These are phyloP conservation scores for Andricus quercusramuli DNA, from an alignment of 2,888 invertebrate genomes.

Conservation along the genomic window DNA sequence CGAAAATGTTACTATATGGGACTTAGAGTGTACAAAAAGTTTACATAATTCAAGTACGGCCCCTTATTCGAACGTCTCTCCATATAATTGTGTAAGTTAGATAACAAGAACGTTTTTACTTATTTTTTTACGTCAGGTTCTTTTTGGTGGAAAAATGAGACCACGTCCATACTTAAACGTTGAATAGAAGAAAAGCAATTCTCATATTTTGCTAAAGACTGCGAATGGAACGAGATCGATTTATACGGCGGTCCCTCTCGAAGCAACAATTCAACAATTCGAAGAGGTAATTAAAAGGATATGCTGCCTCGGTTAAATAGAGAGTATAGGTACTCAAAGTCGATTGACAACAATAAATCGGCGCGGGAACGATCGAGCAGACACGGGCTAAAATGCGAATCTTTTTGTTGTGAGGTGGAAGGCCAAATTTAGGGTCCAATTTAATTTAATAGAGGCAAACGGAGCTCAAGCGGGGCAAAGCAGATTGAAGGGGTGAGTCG, in stretches of 20 bases:
- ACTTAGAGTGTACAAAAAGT: no score
- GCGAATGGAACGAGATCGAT: conserved; percentile 52
- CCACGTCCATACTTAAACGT: background rate
- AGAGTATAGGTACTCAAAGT: conserved; percentile 44
- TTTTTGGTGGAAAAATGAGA: no score
- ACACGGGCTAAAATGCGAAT: conserved; percentile 54
- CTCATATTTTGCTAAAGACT: conserved; percentile 52
- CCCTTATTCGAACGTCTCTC: no score
- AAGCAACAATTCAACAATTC: conserved; percentile 53
- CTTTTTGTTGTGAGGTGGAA: conserved; percentile 62
- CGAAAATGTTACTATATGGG: no score
- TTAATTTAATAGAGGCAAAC: conserved; percentile 74
- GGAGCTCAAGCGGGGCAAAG: conserved; percentile 52
- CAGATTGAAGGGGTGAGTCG: conserved; percentile 64
- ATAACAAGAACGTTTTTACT: no score
- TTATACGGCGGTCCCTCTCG: conserved; percentile 52
- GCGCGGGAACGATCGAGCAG: conserved; percentile 50
- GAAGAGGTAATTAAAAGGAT: conserved; percentile 58
- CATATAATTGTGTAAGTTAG: no score
- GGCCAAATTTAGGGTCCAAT: conserved; percentile 73
- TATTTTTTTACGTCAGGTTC: no score
- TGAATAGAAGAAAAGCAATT: conserved; percentile 50
- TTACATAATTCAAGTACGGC: no score
- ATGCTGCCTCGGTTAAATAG: conserved; percentile 47
- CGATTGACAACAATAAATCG: conserved; percentile 56